Conservation (phyloP, 2,797 vertebrate species). For the Corythornis leucogaster region DNA sequence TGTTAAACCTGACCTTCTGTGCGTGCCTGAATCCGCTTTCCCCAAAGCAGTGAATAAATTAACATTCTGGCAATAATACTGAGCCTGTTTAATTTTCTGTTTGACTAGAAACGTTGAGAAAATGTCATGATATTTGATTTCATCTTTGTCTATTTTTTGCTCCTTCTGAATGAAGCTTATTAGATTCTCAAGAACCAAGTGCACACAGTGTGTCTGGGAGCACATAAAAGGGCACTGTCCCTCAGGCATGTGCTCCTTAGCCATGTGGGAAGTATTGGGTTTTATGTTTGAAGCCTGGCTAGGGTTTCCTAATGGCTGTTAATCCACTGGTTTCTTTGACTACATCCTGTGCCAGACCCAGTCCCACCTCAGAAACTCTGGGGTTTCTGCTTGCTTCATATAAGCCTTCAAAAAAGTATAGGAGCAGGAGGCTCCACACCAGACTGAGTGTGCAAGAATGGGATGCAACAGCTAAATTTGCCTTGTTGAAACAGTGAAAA, state of each 20-base stretch:
- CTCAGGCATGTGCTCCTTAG: constrained; percentile 19
- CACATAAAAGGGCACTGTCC: constrained; percentile 55
- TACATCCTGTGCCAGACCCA: background rate
- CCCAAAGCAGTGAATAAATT: constrained; percentile 48
- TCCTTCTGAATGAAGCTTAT: constrained; percentile 14
- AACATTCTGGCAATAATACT: constrained; percentile 55
- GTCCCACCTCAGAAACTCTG: background rate
- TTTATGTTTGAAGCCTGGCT: constrained; percentile 38
- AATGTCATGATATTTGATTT: constrained; percentile 69
- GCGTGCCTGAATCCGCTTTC: background rate
- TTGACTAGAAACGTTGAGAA: constrained; percentile 56
- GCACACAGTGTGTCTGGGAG: background rate
- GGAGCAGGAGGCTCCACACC: background rate
- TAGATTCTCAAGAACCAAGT: background rate
- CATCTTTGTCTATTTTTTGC: constrained; percentile 62
- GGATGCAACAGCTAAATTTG: background rate
- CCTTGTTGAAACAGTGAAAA: background rate
- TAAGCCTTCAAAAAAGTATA: background rate
- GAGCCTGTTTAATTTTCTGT: constrained; percentile 69
- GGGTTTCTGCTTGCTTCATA: background rate
- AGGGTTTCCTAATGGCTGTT: constrained; percentile 26
- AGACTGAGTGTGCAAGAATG: background rate
- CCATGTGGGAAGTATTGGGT: constrained; percentile 18
- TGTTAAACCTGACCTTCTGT: constrained; percentile 56
- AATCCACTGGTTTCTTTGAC: constrained; percentile 38